Evolutionary conservation across 2,797 vertebrate species (phyloP).

Genomic region (Scolopax rusticola): DNA sequence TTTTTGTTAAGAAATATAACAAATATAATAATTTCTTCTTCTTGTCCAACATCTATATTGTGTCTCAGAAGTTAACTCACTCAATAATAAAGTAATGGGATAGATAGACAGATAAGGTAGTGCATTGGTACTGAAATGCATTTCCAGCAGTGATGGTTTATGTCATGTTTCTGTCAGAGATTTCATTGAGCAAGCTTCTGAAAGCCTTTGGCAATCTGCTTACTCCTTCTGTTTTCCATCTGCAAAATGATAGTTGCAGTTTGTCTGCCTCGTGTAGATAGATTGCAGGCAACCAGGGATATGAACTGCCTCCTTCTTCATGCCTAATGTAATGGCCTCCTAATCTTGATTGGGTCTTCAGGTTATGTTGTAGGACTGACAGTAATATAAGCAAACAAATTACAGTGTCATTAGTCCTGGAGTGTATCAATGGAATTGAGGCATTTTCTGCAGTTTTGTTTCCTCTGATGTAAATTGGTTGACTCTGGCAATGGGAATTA

Average conservation of each 20-base stretch:
- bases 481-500: neutral
- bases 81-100: neutral
- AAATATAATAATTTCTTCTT: neutral
- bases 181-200: slow-evolving; percentile 50
- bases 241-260: slow-evolving; percentile 29
- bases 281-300: neutral
- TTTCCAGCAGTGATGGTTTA: slow-evolving; percentile 30
- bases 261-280: neutral
- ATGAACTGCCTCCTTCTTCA: neutral
- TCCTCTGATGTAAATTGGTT: neutral
- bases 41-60: neutral
- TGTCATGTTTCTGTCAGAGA: slow-evolving; percentile 49
- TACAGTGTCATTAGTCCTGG: neutral
- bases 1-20: neutral
- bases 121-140: neutral
- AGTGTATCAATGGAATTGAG: neutral
- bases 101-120: slow-evolving; percentile 11
- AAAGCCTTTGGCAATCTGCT: slow-evolving; percentile 60
- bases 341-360: neutral
- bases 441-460: slow-evolving; percentile 7
- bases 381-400: neutral
- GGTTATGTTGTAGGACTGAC: neutral
- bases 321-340: neutral
- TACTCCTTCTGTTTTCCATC: slow-evolving; percentile 58
- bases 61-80: neutral